phyloP scores from a whole-genome alignment of 2,113 vertebrate genomes.

The Galeopterus variegatus region DNA sequence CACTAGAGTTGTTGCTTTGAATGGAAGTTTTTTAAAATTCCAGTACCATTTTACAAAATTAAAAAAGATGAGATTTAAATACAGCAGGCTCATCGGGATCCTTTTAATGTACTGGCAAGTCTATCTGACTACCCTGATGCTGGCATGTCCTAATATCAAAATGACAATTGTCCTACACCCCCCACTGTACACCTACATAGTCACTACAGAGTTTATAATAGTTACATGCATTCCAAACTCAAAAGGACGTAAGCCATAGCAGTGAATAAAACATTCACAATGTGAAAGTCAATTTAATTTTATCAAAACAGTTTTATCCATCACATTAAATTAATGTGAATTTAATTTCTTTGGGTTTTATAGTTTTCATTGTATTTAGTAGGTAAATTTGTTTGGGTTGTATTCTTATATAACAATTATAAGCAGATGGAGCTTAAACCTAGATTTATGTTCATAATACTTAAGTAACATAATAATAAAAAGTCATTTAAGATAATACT shows the following conservation, averaged over 20 bases:
- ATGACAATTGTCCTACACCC: neutral
- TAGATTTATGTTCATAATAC: slow-evolving; percentile 11
- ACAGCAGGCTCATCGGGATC: neutral
- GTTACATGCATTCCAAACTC: neutral
- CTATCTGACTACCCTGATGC: neutral
- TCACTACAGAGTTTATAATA: neutral
- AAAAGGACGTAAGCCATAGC: neutral
- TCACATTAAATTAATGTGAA: slow-evolving; percentile 23
- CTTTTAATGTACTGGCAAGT: neutral
- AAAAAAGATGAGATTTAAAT: neutral
- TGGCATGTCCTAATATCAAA: neutral
- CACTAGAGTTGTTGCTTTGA: neutral
- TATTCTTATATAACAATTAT: neutral
- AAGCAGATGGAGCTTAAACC: neutral
- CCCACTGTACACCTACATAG: neutral
- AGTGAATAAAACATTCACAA: neutral
- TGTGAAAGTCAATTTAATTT: neutral
- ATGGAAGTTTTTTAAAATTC: neutral
- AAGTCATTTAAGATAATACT: slow-evolving; percentile 4
- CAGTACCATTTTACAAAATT: neutral
- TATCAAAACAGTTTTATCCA: neutral
- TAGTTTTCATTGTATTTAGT: slow-evolving; percentile 2
- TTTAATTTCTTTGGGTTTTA: slow-evolving; percentile 46
- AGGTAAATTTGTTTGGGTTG: neutral
- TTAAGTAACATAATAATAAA: slow-evolving; percentile 42